phyloP scores from a whole-genome alignment of 1,140 invertebrate species.

The Lepidotrigona ventralis region DNA sequence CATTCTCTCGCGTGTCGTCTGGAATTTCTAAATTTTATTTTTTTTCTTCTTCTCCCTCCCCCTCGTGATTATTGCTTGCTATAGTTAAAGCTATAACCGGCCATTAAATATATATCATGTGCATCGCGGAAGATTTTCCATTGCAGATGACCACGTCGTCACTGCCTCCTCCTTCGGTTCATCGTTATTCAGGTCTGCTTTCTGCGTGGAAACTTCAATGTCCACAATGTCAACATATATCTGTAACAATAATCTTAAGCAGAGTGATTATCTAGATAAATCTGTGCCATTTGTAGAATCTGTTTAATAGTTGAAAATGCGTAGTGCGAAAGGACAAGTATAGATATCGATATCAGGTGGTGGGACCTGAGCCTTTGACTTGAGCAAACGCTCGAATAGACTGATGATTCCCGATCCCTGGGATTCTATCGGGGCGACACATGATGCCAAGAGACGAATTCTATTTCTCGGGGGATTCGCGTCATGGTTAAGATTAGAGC shows the following conservation, averaged over 20 bases:
- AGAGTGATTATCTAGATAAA: no score
- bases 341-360: no score
- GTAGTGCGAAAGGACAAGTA: no score
- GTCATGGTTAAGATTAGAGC: conserved; percentile 43
- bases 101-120: background rate
- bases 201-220: no score
- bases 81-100: background rate
- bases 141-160: no score
- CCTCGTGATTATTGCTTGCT: background rate
- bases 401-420: background rate
- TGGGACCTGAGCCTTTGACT: background rate
- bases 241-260: no score
- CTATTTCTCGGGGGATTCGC: conserved; percentile 20
- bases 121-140: background rate
- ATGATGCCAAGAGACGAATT: conserved; percentile 44
- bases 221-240: no score
- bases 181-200: background rate
- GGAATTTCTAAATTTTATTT: background rate
- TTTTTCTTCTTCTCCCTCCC: no score
- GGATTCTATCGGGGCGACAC: background rate
- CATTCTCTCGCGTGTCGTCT: background rate
- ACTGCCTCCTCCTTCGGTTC: background rate
- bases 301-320: no score
- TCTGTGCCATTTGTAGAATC: no score
- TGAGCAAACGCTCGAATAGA: background rate